Conservation (phyloP, 2,888 invertebrate genomes). For the Salticus scenicus region DNA sequence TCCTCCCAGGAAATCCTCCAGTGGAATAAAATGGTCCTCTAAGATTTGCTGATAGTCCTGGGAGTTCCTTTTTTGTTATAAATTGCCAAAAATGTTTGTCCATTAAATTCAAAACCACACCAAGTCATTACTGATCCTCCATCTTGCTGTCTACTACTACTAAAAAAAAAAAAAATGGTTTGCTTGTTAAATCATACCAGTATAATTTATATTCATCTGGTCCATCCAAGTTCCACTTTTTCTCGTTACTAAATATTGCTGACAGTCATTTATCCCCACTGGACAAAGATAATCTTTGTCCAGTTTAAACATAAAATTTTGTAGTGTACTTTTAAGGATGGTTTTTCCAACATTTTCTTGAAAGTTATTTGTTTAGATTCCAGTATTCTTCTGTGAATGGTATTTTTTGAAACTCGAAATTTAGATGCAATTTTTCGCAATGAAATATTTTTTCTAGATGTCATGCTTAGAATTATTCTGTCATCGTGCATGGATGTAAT, state of each 20-base stretch:
- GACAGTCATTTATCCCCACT: not conserved
- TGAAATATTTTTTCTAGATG: not conserved
- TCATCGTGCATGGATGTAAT: not conserved
- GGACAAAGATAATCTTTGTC: not conserved
- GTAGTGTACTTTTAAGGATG: not conserved
- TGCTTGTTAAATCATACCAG: not conserved
- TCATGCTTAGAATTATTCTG: not conserved
- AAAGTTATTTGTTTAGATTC: conserved; percentile 4
- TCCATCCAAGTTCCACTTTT: not conserved
- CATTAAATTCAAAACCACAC: no score
- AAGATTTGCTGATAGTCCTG: not conserved
- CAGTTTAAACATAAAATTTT: not conserved
- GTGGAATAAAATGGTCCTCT: no score
- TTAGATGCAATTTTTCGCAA: not conserved
- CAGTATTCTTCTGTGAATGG: not conserved
- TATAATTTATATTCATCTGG: not conserved
- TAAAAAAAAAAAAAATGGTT: not conserved
- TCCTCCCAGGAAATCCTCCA: not conserved
- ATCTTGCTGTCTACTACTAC: not conserved
- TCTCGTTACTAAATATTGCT: not conserved
- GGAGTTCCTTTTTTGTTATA: not conserved
- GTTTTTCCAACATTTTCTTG: not conserved
- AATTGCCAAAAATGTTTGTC: not conserved
- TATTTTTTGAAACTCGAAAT: not conserved
- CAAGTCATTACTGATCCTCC: not conserved